Evolutionary conservation across 2,888 invertebrate species (phyloP), one percentile per base, ranked within the genome.

Genomic region (Spodoptera picta): DNA sequence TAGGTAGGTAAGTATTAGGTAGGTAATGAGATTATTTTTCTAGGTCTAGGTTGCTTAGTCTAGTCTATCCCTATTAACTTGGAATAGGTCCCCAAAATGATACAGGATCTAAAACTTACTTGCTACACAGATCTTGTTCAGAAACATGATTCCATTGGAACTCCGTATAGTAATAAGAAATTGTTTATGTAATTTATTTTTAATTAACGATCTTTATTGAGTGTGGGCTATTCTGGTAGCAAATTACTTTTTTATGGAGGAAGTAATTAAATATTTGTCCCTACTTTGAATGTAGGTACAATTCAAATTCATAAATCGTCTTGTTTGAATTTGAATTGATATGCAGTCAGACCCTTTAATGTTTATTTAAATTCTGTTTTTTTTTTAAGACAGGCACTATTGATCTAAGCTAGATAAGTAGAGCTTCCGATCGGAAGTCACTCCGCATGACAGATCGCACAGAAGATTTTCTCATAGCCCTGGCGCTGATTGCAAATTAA

Each of bases 171-270:
- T 19, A 14, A 14, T 14, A 41, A 6, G 24, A 65, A 61, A 52
- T 41, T 7, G 27, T 52, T 47, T 10, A 1, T 12, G 47, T 46
- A 24, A 14, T 23, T 14, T 44, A 41, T 6, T 41, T 23, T 5
- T 7, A 62, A 56, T 70, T 68, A 73, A 11, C 23, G 51, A 55
- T 53, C 65, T 85, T 83, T 76, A 85, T 82, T 62, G 61, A n/a
- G 56, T 79, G 80, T 82, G 71, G 69, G 75, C 77, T 76, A 27
- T 63, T 51, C 42, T 49, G 24, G 31, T 42, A 47, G 31, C 58
- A 31, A 51, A 54, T 10, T 11, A 24, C 7, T 44, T 9, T 12
- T 10, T 24, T 14, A 48, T 42, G 6, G 36, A 36, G 7, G 36
- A 36, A 36, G 36, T 36, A 36, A 36, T 47, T 42, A 19, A 19